Evolutionary conservation across 2,797 vertebrate species (phyloP).

Genomic region (Myotis daubentonii): DNA sequence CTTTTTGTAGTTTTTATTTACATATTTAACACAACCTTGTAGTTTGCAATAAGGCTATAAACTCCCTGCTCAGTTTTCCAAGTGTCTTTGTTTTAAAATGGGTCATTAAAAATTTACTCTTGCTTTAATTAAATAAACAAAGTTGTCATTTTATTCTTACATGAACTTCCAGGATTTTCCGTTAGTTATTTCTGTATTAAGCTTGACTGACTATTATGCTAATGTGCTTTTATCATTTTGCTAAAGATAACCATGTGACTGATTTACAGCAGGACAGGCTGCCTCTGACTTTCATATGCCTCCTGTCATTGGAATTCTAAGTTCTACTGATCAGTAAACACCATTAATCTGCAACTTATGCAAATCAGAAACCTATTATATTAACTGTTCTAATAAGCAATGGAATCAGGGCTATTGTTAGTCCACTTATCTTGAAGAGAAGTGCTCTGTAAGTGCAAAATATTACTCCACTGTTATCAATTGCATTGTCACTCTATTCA

Average conservation of each 20-base stretch:
- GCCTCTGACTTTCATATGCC: not conserved
- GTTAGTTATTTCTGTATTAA: conserved; percentile 45
- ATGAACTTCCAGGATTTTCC: conserved; percentile 49
- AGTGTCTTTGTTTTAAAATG: conserved; percentile 67
- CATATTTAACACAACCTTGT: conserved; percentile 65
- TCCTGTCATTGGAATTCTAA: conserved; percentile 53
- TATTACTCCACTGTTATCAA: conserved; percentile 30
- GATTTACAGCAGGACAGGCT: not conserved
- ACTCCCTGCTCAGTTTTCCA: conserved; percentile 71
- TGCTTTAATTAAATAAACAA: conserved; percentile 74
- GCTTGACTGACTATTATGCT: conserved; percentile 48
- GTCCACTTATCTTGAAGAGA: conserved; percentile 51
- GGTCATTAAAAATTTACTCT: conserved; percentile 74
- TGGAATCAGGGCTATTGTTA: conserved; percentile 52
- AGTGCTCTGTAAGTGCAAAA: conserved; percentile 37
- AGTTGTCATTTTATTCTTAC: conserved; percentile 58
- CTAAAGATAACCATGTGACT: conserved; percentile 48
- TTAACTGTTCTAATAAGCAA: conserved; percentile 66
- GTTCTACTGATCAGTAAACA: conserved; percentile 56
- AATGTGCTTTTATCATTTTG: conserved; percentile 55
- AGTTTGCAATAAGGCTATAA: conserved; percentile 71
- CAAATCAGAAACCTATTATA: conserved; percentile 66
- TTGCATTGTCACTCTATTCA: conserved; percentile 39
- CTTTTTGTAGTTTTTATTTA: conserved; percentile 58
- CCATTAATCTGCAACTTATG: conserved; percentile 69